A percentile compares a stretch with the other conserved stretches of the same genome.
These are phyloP conservation scores for Myioborus melanocephalus DNA, from an alignment of 2,797 vertebrate species.

Conservation along the genomic window DNA sequence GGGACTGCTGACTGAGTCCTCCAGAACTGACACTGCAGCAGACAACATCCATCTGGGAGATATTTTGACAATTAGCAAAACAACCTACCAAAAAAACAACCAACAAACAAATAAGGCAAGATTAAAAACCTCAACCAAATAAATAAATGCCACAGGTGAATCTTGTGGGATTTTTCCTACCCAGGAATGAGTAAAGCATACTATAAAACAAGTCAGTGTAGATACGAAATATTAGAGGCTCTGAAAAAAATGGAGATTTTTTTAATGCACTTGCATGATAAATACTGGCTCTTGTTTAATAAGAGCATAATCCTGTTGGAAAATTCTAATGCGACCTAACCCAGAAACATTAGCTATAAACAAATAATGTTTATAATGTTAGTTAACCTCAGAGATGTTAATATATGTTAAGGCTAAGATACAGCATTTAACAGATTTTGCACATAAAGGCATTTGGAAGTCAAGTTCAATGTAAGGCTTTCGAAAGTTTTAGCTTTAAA, in stretches of 20 bases:
- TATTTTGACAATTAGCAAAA: not conserved
- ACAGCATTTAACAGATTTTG: not conserved
- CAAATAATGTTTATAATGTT: slow-evolving; percentile 12
- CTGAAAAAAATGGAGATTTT: not conserved
- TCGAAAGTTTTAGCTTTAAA: not conserved
- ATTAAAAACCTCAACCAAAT: not conserved
- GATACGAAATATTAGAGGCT: not conserved
- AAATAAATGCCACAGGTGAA: not conserved
- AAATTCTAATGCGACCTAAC: slow-evolving; percentile 25
- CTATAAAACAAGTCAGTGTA: not conserved
- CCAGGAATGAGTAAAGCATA: not conserved
- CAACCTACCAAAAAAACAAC: not conserved
- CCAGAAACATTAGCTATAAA: slow-evolving; percentile 30
- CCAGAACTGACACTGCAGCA: not conserved
- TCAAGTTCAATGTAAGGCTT: not conserved
- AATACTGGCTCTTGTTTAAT: slow-evolving; percentile 1
- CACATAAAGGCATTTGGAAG: not conserved
- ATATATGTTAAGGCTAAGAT: not conserved
- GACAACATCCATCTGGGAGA: not conserved
- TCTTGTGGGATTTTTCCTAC: not conserved
- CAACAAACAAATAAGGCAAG: not conserved
- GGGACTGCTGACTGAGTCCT: not conserved
- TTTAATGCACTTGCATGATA: not conserved
- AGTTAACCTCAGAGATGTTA: slow-evolving; percentile 38
- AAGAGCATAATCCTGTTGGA: slow-evolving; percentile 1